Evolutionary conservation across 1,140 invertebrate genomes (phyloP), one percentile per base, ranked within the genome.

Genomic region (Phocides pigmalion): DNA sequence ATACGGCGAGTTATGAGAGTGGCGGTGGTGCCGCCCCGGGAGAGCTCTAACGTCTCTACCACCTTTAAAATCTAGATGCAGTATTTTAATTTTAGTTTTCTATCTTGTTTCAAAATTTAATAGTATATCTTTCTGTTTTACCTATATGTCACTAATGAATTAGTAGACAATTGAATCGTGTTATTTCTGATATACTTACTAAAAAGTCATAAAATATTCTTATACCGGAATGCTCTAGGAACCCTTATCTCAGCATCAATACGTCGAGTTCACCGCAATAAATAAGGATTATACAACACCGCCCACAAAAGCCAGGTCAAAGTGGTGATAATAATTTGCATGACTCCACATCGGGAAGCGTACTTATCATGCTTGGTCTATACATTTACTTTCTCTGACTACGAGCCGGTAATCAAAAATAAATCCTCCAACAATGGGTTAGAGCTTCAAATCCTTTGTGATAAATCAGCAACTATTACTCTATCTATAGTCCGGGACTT

Each of bases 251-350:
- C 72, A n/a, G 67, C 37, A 78, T 71, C 73, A 66, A 76, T 76
- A 72, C 63, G n/a, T 56, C 16, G 54, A 58, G 25, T 66, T 62
- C 15, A 56, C 42, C 28, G 22, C 64, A 67, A 78, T 78, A 81
- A 81, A 84, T 81, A 79, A 80, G 54, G 71, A 75, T 85, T 80
- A 82, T 79, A 80, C 76, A 84, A 84, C 72, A 68, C 64, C 76
- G 76, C 80, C 81, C 78, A 84, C 76, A 67, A 69, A 68, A 68
- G 67, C 47, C 74, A 65, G 85, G 81, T 86, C 83, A 84, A 54
- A 66, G 58, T 74, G 58, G 76, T 79, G 79, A 83, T 84, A 84
- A 84, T 83, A 82, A 86, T 88, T 84, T 83, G 83, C 82, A 84
- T 88, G 69, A 71, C 68, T 67, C 67, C 62, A 67, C 74, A 87